Percentiles rank a stretch among this genome's conserved stretches.
phyloP scores from a whole-genome alignment of 1,140 invertebrate genomes.

The Ylistrum balloti region DNA sequence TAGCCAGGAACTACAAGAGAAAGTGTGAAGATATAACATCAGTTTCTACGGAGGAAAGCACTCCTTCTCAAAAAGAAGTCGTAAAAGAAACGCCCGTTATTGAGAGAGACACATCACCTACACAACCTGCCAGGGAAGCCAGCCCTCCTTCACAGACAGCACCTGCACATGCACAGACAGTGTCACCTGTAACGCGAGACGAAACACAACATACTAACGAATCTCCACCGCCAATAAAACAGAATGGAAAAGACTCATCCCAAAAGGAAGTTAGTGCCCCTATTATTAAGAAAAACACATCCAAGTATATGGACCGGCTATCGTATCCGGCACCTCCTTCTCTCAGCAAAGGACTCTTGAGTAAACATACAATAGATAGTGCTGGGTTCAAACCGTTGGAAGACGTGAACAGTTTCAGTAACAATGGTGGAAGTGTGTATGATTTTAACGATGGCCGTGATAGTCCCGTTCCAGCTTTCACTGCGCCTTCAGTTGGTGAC shows the following conservation, averaged over 20 bases:
- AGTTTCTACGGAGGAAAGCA: not conserved
- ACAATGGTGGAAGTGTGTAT: not conserved
- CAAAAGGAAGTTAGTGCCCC: not conserved
- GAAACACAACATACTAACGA: not conserved
- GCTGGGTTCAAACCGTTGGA: conserved; percentile 15
- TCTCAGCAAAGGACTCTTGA: not conserved
- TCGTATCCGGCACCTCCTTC: not conserved
- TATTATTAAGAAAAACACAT: conserved; percentile 19
- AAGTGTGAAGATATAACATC: not conserved
- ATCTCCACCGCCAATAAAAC: not conserved
- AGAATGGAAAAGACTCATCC: not conserved
- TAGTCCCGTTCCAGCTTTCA: not conserved
- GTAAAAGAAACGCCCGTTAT: not conserved
- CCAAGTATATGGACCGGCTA: not conserved
- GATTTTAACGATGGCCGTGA: conserved; percentile 26
- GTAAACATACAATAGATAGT: not conserved
- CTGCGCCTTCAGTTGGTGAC: not conserved
- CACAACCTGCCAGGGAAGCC: not conserved
- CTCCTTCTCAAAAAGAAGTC: not conserved
- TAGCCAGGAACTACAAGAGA: not conserved
- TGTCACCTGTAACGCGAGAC: not conserved
- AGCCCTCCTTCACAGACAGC: not conserved
- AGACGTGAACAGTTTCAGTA: not conserved
- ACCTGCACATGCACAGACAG: not conserved
- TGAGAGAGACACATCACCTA: not conserved